Base-by-base conservation (phyloP, 2,797 vertebrate species). In the Peromyscus nudipes region DNA sequence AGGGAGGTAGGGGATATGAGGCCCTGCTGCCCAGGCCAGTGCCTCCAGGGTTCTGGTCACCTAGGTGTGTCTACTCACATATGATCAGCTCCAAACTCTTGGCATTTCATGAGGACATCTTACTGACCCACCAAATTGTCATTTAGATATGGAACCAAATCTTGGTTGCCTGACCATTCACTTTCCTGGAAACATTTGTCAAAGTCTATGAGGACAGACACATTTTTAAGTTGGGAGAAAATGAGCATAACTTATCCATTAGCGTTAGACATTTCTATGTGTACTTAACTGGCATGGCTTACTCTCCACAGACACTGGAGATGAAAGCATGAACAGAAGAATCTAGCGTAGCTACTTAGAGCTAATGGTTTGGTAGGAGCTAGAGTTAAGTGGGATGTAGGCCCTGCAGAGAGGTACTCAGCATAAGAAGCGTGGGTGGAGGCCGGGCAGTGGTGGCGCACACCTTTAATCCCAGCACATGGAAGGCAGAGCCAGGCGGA, bases 131-230 rank as follows among this genome's bases (percentile, higher is more conserved):
- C 17, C 82, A 25, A 40, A 19, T 14, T 91, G 67, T 94, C 67
- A 90, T 14, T 62, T 91, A 55, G 29, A 57, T 52, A 7, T 4
- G 16, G 14, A 57, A 82, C 81, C 27, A 76, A 52, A 19, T 49
- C 57, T 87, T 80, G 49, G 2, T 73, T 43, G 31, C 25, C n/a
- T 8, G 49, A 40, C 37, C 37, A 31, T 57, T 75, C 40, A 17
- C 25, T 92, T 17, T 88, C 75, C 91, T 84, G 76, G 71, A 88
- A 90, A 60, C 62, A 49, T 89, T 84, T 85, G 71, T 57, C 81
- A 82, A 49, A 75, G 23, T 60, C 85, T 89, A 31, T 37, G 77
- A 82, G 73, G 31, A 69, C 34, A 31, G 57, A 91, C 34, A 62
- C 86, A 80, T n/a, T 94, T 91, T 80, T 87, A 62, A 81, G 43